Conservation (phyloP, 2,113 vertebrate species). For the Garra rufa region DNA sequence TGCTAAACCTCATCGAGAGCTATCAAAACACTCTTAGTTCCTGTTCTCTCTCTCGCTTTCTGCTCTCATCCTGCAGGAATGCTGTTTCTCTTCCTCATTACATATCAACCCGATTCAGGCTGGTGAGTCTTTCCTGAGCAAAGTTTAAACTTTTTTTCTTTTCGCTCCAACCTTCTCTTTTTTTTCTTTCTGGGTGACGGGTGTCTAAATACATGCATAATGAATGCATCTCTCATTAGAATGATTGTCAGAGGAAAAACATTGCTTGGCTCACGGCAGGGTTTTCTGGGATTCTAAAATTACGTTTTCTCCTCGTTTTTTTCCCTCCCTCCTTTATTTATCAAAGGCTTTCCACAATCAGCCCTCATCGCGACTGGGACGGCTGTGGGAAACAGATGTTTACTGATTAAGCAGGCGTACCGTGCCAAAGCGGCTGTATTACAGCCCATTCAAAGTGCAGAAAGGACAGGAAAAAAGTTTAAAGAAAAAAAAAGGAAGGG, state of each 20-base stretch:
- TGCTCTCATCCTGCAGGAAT: slow-evolving; percentile 17
- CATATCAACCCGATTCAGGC: slow-evolving; percentile 40
- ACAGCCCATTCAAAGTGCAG: slow-evolving; percentile 67
- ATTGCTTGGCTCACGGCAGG: slow-evolving; percentile 63
- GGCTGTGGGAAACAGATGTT: slow-evolving; percentile 76
- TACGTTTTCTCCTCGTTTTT: slow-evolving; percentile 55
- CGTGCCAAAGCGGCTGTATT: slow-evolving; percentile 71
- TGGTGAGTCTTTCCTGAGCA: slow-evolving; percentile 47
- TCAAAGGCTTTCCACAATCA: slow-evolving; percentile 78
- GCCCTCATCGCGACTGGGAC: slow-evolving; percentile 52
- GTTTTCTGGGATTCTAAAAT: slow-evolving; percentile 69
- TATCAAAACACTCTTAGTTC: slow-evolving; percentile 45
- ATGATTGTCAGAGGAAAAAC: slow-evolving; percentile 70
- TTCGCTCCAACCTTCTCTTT: slow-evolving; percentile 19
- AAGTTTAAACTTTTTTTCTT: slow-evolving; percentile 19
- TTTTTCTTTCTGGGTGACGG: slow-evolving; percentile 37
- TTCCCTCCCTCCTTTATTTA: slow-evolving; percentile 64
- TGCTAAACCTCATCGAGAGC: slow-evolving; percentile 41
- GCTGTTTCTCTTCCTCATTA: slow-evolving; percentile 47
- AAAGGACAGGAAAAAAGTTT: slow-evolving; percentile 61
- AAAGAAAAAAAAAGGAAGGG: not conserved
- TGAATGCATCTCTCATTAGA: slow-evolving; percentile 75
- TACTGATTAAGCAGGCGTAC: slow-evolving; percentile 77
- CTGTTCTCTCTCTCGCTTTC: slow-evolving; percentile 6
- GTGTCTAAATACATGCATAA: slow-evolving; percentile 59